These are phyloP conservation scores for Stenodera caucasica DNA, from an alignment of 2,888 invertebrate genomes.

Conservation along the genomic window DNA sequence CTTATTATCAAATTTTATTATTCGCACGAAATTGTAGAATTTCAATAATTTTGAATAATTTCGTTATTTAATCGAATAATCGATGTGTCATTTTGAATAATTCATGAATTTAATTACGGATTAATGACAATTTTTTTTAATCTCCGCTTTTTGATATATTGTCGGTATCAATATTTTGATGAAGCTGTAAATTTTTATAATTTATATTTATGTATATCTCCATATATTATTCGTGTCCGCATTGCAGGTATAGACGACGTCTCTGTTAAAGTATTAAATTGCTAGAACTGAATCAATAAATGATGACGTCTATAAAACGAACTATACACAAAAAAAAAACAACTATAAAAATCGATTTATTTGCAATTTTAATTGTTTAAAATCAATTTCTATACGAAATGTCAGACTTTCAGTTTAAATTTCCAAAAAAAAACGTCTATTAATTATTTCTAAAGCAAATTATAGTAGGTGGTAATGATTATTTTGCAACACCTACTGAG, in stretches of 20 bases:
- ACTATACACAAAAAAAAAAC: background rate
- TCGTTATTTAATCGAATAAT: background rate
- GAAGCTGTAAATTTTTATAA: background rate
- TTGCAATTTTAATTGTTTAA: background rate
- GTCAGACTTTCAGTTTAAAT: too few species aligned
- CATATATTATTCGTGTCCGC: slow-evolving; percentile 16
- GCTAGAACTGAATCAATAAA: slow-evolving; percentile 29
- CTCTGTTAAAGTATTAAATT: slow-evolving; percentile 25
- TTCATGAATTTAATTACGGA: background rate
- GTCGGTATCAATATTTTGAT: background rate
- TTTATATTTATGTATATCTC: background rate
- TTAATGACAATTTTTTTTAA: too few species aligned
- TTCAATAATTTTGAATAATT: background rate
- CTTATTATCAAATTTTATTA: too few species aligned
- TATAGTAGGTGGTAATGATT: background rate
- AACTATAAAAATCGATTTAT: background rate
- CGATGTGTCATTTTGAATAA: background rate
- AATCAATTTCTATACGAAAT: too few species aligned
- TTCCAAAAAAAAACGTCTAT: too few species aligned
- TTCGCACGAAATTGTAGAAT: too few species aligned
- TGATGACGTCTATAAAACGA: slow-evolving; percentile 30
- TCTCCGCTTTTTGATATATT: background rate
- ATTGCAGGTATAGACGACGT: slow-evolving; percentile 27
- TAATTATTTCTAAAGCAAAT: too few species aligned
- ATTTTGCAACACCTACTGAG: background rate